These are phyloP conservation scores for Pampusana beccarii DNA, from an alignment of 2,113 vertebrate species.

Conservation along the genomic window DNA sequence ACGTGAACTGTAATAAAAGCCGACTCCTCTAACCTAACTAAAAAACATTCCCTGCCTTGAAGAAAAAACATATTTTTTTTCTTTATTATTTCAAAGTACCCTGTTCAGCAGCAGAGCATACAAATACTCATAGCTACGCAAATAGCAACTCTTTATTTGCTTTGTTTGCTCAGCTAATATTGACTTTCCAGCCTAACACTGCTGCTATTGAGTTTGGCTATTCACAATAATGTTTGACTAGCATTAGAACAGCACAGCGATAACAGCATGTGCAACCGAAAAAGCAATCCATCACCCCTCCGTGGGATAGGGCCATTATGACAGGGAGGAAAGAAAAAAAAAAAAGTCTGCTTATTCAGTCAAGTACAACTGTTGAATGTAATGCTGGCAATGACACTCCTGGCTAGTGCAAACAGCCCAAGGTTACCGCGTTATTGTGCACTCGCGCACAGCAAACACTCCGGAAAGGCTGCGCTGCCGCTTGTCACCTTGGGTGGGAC, in stretches of 20 bases:
- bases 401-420: not conserved
- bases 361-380: slow-evolving; percentile 1
- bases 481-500: not conserved
- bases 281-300: slow-evolving; percentile 58
- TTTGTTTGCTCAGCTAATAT: slow-evolving; percentile 94
- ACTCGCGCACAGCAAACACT: slow-evolving; percentile 1
- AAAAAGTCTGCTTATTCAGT: slow-evolving; percentile 6
- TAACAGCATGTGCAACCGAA: slow-evolving; percentile 70
- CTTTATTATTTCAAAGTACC: slow-evolving; percentile 42
- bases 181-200: slow-evolving; percentile 86
- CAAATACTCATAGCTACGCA: slow-evolving; percentile 82
- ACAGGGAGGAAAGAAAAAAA: not conserved
- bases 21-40: not conserved
- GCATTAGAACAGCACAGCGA: slow-evolving; percentile 83
- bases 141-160: slow-evolving; percentile 87
- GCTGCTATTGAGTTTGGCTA: slow-evolving; percentile 86
- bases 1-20: accelerated
- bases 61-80: not conserved
- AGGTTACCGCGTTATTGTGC: not conserved
- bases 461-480: not conserved
- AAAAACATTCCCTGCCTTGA: not conserved
- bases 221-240: slow-evolving; percentile 86
- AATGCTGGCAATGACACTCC: not conserved
- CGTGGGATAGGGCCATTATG: slow-evolving; percentile 45
- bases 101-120: slow-evolving; percentile 69